Evolutionary conservation across 2,113 vertebrate genomes (phyloP), one percentile per base, ranked within the genome.

Genomic region (Isichthys henryi): DNA sequence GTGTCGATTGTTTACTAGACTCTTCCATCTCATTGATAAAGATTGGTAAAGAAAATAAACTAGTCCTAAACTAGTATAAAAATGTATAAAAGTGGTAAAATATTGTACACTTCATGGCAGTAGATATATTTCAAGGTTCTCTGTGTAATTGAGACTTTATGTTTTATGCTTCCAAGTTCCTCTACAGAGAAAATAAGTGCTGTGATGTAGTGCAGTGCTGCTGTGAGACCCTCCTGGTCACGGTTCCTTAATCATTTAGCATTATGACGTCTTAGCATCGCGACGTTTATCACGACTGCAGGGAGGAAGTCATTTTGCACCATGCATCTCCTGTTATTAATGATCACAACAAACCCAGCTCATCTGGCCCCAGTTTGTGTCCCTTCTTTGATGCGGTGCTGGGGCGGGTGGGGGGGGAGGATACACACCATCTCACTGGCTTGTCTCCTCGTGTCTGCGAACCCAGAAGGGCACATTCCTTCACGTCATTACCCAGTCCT

Each of bases 401-500:
- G 74, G 74, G 35, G 27, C 21, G 19, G n/a, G n/a, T n/a, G n/a
- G 39, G 39, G 49, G 8, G 48, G 10, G 49, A 11, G 66, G 15
- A 13, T 9, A 9, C 35, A 19, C 48, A 39, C 17, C 77, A 31
- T 35, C 87, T 56, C 58, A 86, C 56, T 66, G 49, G 82, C 62
- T 66, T 80, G 83, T 91, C 70, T 48, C 91, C 92, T 88, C 52
- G 35, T 52, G 46, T 50, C 87, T 82, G 91, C 66, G 83, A 93
- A 56, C 90, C 90, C 97, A 99, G 98, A 97, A 96, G 92, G 96
- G 92, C 91, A 97, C 97, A 0, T 97, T 99, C 92, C 96, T 98
- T 90, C 98, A 99, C 92, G 92, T 97, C 93, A 96, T 96, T 96
- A 99, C 97, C 50, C 97, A 98, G 92, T 97, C 97, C 84, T 99